A percentile compares a stretch with the other conserved stretches of the same genome.
These are phyloP conservation scores for Cordilura impudica DNA, from an alignment of 2,888 invertebrate genomes.

Conservation along the genomic window DNA sequence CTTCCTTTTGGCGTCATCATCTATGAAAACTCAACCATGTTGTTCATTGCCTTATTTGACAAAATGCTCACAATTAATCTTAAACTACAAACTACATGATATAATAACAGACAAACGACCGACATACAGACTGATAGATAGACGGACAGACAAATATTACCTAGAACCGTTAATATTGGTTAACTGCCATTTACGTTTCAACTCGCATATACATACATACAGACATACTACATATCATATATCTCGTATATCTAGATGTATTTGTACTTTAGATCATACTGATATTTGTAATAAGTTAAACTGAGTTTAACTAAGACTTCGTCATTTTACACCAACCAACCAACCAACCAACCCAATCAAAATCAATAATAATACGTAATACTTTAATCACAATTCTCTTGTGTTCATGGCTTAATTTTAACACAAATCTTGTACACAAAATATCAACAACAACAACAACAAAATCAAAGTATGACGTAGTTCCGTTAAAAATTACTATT, in stretches of 20 bases:
- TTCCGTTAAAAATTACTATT: slow-evolving; percentile 52
- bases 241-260: not conserved
- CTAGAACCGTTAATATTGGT: not conserved
- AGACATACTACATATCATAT: too few relatives aligned
- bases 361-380: slow-evolving; percentile 27
- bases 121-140: slow-evolving; percentile 3
- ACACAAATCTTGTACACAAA: slow-evolving; percentile 27
- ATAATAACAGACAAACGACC: slow-evolving; percentile 13
- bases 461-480: slow-evolving; percentile 46
- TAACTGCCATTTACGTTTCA: not conserved
- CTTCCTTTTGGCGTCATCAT: slow-evolving; percentile 58
- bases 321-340: not conserved
- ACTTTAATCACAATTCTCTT: slow-evolving; percentile 46
- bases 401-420: slow-evolving; percentile 47
- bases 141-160: not conserved
- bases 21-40: slow-evolving; percentile 53
- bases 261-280: slow-evolving; percentile 8
- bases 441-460: not conserved
- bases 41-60: slow-evolving; percentile 61
- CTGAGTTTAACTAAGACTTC: not conserved
- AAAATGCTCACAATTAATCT: slow-evolving; percentile 59
- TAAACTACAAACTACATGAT: slow-evolving; percentile 18
- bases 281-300: not conserved
- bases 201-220: too few relatives aligned
- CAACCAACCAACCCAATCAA: slow-evolving; percentile 12